A percentile compares a stretch with the other conserved stretches of the same genome.
Evolutionary conservation across 2,888 invertebrate species (phyloP).

Genomic region (Ellobium chinense): DNA sequence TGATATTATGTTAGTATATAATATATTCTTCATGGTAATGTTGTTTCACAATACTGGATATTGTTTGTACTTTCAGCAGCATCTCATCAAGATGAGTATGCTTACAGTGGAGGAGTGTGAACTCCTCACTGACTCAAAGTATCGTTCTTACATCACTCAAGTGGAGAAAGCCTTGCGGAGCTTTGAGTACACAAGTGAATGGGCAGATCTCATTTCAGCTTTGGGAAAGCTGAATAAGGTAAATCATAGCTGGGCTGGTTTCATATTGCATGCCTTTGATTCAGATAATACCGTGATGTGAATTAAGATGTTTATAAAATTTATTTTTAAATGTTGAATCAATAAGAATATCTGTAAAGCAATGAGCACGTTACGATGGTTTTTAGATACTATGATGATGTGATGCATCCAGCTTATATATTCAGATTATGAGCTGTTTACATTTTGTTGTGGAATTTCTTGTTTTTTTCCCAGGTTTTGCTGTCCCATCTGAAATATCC

Average conservation of each 20-base stretch:
- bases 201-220: constrained; percentile 95
- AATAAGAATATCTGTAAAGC: too few relatives aligned
- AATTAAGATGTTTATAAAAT: too few relatives aligned
- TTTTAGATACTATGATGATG: too few relatives aligned
- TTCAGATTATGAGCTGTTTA: too few relatives aligned
- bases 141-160: constrained; percentile 82
- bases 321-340: too few relatives aligned
- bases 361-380: too few relatives aligned
- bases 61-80: not conserved
- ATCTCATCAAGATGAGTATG: constrained; percentile 72
- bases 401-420: too few relatives aligned
- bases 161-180: constrained; percentile 92
- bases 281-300: too few relatives aligned
- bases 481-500: constrained; percentile 89
- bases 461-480: constrained; percentile 83
- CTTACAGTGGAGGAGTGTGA: constrained; percentile 88
- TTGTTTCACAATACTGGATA: not conserved
- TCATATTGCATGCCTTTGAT: too few relatives aligned
- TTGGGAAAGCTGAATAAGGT: constrained; percentile 94
- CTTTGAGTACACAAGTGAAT: constrained; percentile 96
- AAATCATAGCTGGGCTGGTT: too few relatives aligned
- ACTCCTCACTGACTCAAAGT: constrained; percentile 89
- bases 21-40: not conserved
- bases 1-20: not conserved
- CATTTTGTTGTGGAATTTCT: too few relatives aligned